Percentiles rank a stretch among this genome's conserved stretches.
Evolutionary conservation across 1,140 invertebrate genomes (phyloP).

Genomic region (Drosophila baimaii): DNA sequence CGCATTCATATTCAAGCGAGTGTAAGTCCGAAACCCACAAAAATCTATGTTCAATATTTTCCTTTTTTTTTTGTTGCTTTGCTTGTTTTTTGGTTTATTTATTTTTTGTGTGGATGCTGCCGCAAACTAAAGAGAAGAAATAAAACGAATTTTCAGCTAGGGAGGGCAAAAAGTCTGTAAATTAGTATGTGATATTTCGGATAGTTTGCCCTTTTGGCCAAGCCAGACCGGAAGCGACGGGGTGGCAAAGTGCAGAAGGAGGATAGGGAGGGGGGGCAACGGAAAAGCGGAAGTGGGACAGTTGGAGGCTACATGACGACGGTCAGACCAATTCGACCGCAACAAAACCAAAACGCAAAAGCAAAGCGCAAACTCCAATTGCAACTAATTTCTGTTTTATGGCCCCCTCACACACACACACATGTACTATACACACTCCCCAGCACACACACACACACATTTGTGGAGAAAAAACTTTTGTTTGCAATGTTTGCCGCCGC

Average conservation of each 20-base stretch:
- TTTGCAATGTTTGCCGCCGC: conserved; percentile 68
- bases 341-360: conserved; percentile 77
- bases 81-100: conserved; percentile 10
- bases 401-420: conserved; percentile 31
- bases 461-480: conserved; percentile 50
- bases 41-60: conserved; percentile 46
- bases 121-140: conserved; percentile 23
- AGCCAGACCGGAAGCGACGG: conserved; percentile 66
- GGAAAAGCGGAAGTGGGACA: conserved; percentile 37
- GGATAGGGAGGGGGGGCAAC: background rate
- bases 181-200: conserved; percentile 76
- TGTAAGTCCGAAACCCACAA: conserved; percentile 43
- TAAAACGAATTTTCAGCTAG: conserved; percentile 11
- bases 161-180: conserved; percentile 53
- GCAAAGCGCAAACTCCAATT: conserved; percentile 80
- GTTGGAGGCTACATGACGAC: conserved; percentile 61
- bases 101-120: conserved; percentile 21
- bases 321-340: conserved; percentile 69
- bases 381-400: conserved; percentile 83
- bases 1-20: conserved; percentile 50
- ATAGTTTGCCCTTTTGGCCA: conserved; percentile 70
- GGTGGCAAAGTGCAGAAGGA: conserved; percentile 8
- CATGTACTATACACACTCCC: conserved; percentile 20
- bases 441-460: conserved; percentile 25
- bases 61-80: background rate